phyloP scores from a whole-genome alignment of 2,113 vertebrate species.

The Globicephala melas region DNA sequence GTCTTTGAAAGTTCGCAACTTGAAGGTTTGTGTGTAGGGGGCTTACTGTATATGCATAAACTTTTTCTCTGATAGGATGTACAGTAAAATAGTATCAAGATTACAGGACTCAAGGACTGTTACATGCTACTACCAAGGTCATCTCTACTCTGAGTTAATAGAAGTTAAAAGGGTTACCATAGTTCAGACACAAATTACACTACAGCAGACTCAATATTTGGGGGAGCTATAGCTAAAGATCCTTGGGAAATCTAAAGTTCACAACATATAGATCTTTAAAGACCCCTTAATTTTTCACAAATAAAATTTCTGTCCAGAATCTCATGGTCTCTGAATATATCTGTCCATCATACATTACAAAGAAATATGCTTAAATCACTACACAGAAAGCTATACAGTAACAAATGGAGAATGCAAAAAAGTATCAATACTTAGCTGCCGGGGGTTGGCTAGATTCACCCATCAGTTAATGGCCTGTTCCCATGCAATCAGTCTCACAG shows the following conservation, averaged over 20 bases:
- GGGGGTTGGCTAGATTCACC: not conserved
- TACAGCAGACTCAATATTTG: not conserved
- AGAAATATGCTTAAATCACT: not conserved
- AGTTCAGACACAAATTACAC: not conserved
- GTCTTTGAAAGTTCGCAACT: too few relatives aligned
- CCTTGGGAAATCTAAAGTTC: not conserved
- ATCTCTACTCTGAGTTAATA: not conserved
- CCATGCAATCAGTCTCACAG: not conserved
- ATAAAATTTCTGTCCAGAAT: not conserved
- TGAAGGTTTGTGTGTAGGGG: too few relatives aligned
- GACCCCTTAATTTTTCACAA: not conserved
- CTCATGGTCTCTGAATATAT: not conserved
- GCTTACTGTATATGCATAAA: not conserved
- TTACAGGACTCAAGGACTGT: not conserved
- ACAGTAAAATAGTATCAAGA: not conserved
- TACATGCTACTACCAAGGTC: not conserved
- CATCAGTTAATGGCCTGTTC: not conserved
- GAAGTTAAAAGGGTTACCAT: not conserved
- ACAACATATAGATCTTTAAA: not conserved
- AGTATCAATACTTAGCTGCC: not conserved
- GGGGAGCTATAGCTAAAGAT: not conserved
- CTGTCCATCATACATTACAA: not conserved
- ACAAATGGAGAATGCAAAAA: not conserved
- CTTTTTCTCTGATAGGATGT: not conserved
- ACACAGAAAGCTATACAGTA: not conserved